Conservation (phyloP, 2,888 invertebrate genomes). For the Eupithecia insigniata region DNA sequence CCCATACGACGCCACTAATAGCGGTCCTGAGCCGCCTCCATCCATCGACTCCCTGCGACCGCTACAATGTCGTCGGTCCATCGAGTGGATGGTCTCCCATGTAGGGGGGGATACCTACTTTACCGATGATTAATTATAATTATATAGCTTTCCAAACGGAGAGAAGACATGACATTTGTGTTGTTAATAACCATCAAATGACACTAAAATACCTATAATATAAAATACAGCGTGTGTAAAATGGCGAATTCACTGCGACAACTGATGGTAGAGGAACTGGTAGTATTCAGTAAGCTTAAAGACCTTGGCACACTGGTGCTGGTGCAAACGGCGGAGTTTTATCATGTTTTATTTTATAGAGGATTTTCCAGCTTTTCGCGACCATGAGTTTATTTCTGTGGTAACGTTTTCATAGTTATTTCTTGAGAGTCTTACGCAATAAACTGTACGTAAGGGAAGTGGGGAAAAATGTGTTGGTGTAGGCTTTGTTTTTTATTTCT, state of each 20-base stretch:
- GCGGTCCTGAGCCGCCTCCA: too few species aligned
- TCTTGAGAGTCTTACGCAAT: slow-evolving; percentile 23
- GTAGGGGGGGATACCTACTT: too few species aligned
- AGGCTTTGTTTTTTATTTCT: slow-evolving; percentile 1
- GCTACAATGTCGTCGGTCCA: too few species aligned
- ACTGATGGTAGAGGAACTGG: background rate
- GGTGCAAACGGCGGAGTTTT: slow-evolving; percentile 8
- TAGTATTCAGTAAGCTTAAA: slow-evolving; percentile 17
- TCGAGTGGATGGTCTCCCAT: too few species aligned
- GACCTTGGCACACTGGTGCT: slow-evolving; percentile 24
- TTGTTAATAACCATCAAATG: background rate
- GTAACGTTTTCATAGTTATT: slow-evolving; percentile 23
- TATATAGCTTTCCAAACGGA: too few species aligned
- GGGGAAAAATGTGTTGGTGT: background rate
- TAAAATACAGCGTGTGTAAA: background rate
- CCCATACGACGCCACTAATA: too few species aligned
- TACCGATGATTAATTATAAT: too few species aligned
- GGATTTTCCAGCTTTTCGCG: slow-evolving; percentile 27
- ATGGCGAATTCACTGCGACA: background rate
- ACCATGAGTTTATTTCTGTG: slow-evolving; percentile 20
- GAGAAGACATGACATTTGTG: background rate
- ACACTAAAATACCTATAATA: background rate
- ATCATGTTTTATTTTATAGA: slow-evolving; percentile 32
- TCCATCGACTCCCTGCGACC: too few species aligned
- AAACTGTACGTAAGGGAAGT: slow-evolving; percentile 8